A percentile compares a stretch with the other conserved stretches of the same genome.
Evolutionary conservation across 2,888 invertebrate species (phyloP).

Genomic region (Caenorhabditis becei): DNA sequence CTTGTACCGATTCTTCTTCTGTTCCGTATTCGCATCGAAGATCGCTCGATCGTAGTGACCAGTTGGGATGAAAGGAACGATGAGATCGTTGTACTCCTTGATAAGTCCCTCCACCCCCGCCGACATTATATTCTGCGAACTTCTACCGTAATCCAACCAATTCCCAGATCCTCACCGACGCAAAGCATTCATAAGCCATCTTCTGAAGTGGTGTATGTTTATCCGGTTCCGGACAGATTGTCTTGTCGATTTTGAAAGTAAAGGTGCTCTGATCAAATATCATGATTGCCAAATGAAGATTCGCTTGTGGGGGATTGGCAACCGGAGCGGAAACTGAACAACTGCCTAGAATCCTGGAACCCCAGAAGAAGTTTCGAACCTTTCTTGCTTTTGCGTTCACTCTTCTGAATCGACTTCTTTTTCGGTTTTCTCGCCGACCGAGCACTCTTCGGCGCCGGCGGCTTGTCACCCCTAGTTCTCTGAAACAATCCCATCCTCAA

Average conservation of each 20-base stretch:
- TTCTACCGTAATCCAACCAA: neutral
- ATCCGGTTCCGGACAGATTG: conserved; percentile 18
- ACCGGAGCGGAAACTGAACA: neutral
- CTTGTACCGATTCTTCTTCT: conserved; percentile 45
- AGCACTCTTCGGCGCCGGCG: neutral
- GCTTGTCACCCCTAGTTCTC: neutral
- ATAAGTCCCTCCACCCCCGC: conserved; percentile 36
- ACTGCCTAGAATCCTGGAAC: too few relatives aligned
- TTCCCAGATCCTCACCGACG: conserved; percentile 11
- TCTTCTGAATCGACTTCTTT: conserved; percentile 5
- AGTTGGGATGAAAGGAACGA: conserved; percentile 15
- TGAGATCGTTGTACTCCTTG: conserved; percentile 31
- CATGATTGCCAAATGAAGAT: conserved; percentile 7
- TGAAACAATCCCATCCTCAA: neutral
- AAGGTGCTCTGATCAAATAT: conserved; percentile 42
- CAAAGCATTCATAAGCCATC: conserved; percentile 33
- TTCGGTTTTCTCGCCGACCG: conserved; percentile 1
- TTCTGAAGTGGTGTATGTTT: conserved; percentile 33
- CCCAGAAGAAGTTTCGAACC: neutral
- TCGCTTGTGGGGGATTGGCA: neutral
- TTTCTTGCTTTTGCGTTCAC: neutral
- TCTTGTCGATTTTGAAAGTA: conserved; percentile 32
- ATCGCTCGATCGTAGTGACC: conserved; percentile 11
- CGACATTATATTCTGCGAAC: conserved; percentile 16
- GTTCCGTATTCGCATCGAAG: conserved; percentile 35